These are phyloP conservation scores for Sinotaia quadrata DNA, from an alignment of 2,888 invertebrate species.

Conservation along the genomic window DNA sequence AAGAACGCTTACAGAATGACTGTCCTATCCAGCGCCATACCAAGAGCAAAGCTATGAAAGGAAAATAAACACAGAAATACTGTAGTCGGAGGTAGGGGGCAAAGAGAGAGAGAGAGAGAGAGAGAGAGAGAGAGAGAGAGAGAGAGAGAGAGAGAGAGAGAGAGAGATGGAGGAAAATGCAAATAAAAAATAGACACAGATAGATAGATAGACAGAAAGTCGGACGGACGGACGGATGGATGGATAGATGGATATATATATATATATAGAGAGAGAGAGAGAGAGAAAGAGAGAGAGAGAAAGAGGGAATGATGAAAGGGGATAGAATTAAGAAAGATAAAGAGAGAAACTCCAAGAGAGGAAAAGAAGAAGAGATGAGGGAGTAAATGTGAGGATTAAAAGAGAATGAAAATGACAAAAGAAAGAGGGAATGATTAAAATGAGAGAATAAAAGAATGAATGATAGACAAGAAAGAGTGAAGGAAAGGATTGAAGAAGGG, in stretches of 20 bases:
- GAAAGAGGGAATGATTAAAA: too few species aligned
- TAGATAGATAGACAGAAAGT: neutral
- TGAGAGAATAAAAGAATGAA: too few species aligned
- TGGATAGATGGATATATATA: too few species aligned
- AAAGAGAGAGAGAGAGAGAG: conserved; percentile 1
- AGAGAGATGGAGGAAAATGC: neutral
- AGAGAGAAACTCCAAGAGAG: too few species aligned
- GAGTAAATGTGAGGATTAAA: neutral
- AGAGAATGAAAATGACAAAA: too few species aligned
- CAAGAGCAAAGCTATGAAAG: too few species aligned
- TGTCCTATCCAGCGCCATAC: too few species aligned
- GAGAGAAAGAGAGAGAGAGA: conserved; percentile 1
- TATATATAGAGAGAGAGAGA: neutral
- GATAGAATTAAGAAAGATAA: neutral
- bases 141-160: neutral
- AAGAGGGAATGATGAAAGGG: neutral
- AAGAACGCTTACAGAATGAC: too few species aligned
- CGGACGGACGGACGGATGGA: neutral
- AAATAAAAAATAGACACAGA: neutral
- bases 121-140: neutral
- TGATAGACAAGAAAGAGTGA: too few species aligned
- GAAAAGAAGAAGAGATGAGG: neutral
- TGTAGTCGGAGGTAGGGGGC: neutral
- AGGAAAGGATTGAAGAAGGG: too few species aligned
- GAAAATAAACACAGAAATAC: neutral